A percentile compares a stretch with the other conserved stretches of the same genome.
These are phyloP conservation scores for Mechanitis messenoides DNA, from an alignment of 2,888 invertebrate species.

Conservation along the genomic window DNA sequence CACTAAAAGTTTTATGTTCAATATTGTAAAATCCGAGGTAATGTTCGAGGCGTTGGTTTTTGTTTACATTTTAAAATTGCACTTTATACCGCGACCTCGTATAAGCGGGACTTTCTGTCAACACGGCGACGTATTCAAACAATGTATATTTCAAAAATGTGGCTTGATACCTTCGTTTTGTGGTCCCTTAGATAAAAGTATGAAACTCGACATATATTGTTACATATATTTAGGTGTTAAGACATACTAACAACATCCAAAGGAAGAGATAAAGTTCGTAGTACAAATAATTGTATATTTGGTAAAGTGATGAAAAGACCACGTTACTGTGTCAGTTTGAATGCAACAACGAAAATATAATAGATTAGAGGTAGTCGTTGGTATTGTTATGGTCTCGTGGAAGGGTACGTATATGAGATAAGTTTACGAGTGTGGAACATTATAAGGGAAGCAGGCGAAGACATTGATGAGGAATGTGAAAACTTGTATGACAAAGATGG, in stretches of 20 bases:
- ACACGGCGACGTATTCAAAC: constrained; percentile 65
- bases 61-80: constrained; percentile 76
- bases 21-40: constrained; percentile 11
- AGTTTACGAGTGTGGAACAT: no score
- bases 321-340: no score
- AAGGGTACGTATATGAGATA: no score
- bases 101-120: constrained; percentile 61
- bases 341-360: no score
- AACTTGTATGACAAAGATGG: no score
- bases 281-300: no score
- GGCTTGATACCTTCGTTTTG: constrained; percentile 43
- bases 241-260: background rate
- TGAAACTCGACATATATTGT: constrained; percentile 5
- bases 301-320: no score
- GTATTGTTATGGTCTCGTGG: no score
- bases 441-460: no score
- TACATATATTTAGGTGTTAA: constrained; percentile 8
- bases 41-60: constrained; percentile 54
- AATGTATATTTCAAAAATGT: constrained; percentile 68
- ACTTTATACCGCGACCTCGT: constrained; percentile 68
- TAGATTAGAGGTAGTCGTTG: no score
- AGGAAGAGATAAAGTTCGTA: no score
- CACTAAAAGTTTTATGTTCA: constrained; percentile 6
- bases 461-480: no score
- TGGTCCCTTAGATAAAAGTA: constrained; percentile 32